Conservation (phyloP, 1,140 invertebrate species). For the Agraylea sexmaculata region DNA sequence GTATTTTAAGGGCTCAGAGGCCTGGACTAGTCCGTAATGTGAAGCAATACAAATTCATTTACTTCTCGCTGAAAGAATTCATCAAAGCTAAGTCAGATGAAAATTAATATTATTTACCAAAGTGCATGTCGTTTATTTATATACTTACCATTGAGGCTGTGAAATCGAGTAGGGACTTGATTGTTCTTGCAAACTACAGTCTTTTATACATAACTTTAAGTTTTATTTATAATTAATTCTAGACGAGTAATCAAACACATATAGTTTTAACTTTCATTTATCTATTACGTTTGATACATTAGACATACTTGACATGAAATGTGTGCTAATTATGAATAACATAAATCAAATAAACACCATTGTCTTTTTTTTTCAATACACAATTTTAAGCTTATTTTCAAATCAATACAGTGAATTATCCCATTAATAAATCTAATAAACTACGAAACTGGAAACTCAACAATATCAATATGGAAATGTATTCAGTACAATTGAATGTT, state of each 20-base stretch:
- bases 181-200: slow-evolving; percentile 5
- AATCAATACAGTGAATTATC: too few species aligned
- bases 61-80: slow-evolving; percentile 28
- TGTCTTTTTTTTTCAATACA: too few species aligned
- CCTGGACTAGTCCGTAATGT: slow-evolving; percentile 33
- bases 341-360: too few species aligned
- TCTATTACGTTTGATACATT: too few species aligned
- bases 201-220: slow-evolving; percentile 5
- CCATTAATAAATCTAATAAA: too few species aligned
- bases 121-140: slow-evolving; percentile 18
- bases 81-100: slow-evolving; percentile 25
- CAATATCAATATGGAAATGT: too few species aligned
- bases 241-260: slow-evolving; percentile 2
- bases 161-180: slow-evolving; percentile 20
- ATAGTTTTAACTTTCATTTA: too few species aligned
- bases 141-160: slow-evolving; percentile 23
- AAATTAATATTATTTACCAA: slow-evolving; percentile 22
- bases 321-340: too few species aligned
- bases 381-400: too few species aligned
- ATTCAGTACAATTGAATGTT: too few species aligned
- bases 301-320: too few species aligned
- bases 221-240: slow-evolving; percentile 11
- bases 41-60: slow-evolving; percentile 30
- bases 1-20: slow-evolving; percentile 26
- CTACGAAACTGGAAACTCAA: too few species aligned